A percentile compares a stretch with the other conserved stretches of the same genome.
Conservation (phyloP, 2,888 invertebrate species). For the Barypeithes pellucidus region DNA sequence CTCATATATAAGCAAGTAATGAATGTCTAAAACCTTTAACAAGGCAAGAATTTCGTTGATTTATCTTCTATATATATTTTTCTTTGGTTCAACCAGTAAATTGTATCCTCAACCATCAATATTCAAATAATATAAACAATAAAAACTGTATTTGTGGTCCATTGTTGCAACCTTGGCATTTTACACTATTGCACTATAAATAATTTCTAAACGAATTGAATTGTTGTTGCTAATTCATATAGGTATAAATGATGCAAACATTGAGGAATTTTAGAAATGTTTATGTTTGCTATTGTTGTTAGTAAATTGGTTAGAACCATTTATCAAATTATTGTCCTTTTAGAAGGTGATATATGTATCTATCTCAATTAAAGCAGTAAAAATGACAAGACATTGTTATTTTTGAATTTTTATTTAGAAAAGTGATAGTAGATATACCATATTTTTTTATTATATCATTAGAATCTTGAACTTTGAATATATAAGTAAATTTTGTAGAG, state of each 20-base stretch:
- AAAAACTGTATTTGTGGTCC: conserved; percentile 1
- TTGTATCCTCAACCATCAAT: not conserved
- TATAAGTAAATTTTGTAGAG: no score
- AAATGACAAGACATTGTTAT: no score
- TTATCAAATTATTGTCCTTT: not conserved
- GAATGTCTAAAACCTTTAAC: no score
- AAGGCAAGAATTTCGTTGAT: no score
- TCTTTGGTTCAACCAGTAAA: no score
- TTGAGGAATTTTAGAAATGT: conserved; percentile 15
- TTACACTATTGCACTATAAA: conserved; percentile 19
- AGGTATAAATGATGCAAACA: conserved; percentile 11
- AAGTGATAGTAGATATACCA: no score
- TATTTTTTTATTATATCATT: no score
- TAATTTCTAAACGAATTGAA: conserved; percentile 8
- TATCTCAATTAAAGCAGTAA: not conserved
- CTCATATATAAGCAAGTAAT: no score
- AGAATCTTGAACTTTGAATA: no score
- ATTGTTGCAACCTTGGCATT: conserved; percentile 4
- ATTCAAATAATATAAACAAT: not conserved
- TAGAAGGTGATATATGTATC: not conserved
- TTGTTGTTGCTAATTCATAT: not conserved
- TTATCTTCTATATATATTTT: no score
- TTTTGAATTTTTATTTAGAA: no score
- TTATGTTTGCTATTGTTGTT: conserved; percentile 9
- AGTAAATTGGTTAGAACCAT: conserved; percentile 3